Evolutionary conservation across 2,888 invertebrate genomes (phyloP).

Genomic region (Strigamia transsilvanica): DNA sequence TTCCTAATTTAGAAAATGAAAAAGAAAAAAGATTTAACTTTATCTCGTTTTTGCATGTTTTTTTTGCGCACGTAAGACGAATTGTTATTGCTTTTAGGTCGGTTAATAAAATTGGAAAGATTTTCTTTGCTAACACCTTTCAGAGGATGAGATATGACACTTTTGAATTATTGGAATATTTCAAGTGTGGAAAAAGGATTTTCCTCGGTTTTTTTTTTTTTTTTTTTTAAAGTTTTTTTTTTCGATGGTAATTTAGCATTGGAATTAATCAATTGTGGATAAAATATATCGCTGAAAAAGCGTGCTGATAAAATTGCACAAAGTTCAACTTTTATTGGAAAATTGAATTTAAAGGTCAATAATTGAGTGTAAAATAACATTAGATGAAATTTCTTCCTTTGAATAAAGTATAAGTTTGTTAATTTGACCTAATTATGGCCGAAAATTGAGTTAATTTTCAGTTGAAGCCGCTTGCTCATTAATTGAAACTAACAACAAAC

Average conservation of each 20-base stretch:
- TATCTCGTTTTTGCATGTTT: constrained; percentile 1
- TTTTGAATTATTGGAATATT: neutral
- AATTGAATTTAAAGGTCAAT: neutral
- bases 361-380: too few species aligned
- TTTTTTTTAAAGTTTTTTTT: too few species aligned
- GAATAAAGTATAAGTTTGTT: too few species aligned
- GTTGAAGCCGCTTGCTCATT: too few species aligned
- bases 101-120: constrained; percentile 6
- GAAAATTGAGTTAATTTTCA: too few species aligned
- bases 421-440: too few species aligned
- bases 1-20: neutral
- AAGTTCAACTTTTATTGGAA: neutral
- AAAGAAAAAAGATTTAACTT: neutral
- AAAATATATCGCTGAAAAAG: neutral
- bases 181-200: neutral
- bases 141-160: neutral
- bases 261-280: neutral
- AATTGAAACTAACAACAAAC: too few species aligned
- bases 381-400: too few species aligned
- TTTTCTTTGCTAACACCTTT: constrained; percentile 1
- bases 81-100: constrained; percentile 22
- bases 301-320: neutral
- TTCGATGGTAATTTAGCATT: too few species aligned
- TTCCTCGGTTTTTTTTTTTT: too few species aligned
- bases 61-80: neutral